phyloP scores from a whole-genome alignment of 1,140 invertebrate genomes.

The Tribolium madens region DNA sequence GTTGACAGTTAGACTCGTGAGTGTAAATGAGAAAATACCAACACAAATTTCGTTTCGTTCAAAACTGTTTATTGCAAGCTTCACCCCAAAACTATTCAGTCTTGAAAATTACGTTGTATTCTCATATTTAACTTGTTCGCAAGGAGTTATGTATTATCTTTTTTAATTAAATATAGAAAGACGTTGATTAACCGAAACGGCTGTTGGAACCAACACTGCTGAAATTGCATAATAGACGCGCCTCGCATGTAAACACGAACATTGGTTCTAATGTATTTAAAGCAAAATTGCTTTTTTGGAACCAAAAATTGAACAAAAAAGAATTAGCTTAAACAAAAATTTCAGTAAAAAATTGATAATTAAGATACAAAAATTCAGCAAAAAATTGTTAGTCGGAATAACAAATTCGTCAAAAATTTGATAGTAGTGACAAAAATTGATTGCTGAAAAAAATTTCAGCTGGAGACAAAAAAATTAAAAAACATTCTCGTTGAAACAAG shows the following conservation, averaged over 20 bases:
- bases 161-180: constrained; percentile 28
- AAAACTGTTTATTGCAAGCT: constrained; percentile 19
- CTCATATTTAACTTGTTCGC: constrained; percentile 23
- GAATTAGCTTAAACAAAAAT: too few species aligned
- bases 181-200: constrained; percentile 20
- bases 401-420: too few species aligned
- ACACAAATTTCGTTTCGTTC: constrained; percentile 20
- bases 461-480: too few species aligned
- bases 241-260: neutral
- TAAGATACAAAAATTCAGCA: too few species aligned
- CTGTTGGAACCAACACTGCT: constrained; percentile 4
- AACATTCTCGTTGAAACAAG: too few species aligned
- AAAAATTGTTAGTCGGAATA: too few species aligned
- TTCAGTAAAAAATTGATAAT: too few species aligned
- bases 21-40: constrained; percentile 30
- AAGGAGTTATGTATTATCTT: constrained; percentile 29
- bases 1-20: neutral
- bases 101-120: constrained; percentile 19
- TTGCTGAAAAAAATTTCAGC: too few species aligned
- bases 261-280: too few species aligned
- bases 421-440: too few species aligned
- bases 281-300: too few species aligned
- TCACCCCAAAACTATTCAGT: constrained; percentile 11
- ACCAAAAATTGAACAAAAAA: too few species aligned
- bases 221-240: neutral